Evolutionary conservation across 2,797 vertebrate species (phyloP), one percentile per base, ranked within the genome.

Genomic region (Pseudomugil gertrudae): DNA sequence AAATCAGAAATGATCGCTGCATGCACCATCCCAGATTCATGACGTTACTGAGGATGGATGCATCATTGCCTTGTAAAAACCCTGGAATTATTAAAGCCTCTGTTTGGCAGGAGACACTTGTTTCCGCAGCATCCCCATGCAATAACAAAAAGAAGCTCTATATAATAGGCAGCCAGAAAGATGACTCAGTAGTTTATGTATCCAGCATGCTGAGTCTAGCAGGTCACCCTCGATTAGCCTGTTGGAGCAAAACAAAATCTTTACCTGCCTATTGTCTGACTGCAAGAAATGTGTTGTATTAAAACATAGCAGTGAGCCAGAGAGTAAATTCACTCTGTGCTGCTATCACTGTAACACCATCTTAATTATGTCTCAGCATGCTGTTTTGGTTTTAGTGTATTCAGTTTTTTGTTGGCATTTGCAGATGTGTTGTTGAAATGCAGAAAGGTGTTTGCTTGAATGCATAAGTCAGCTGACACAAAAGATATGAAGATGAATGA

Each of bases 361-460:
- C 74, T 84, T 74, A 84, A 80, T 83, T 79, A 83, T 62, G 67
- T 77, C 66, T 59, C 57, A 74, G 56, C 57, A 63, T 56, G 56
- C 61, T 67, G 59, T 69, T 73, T 63, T 38, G 21, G 48, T 51
- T 47, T 26, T 29, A 40, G 47, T 64, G 33, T 55, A 23, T 32
- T 51, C 21, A 0, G 17, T 66, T 61, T 40, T 45, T 52, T 19
- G 13, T 38, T 0, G 8, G 17, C n/a, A 24, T 72, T 47, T 45
- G 50, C 47, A 57, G 65, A 33, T 69, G 23, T 62, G 62, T 56
- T 65, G 29, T 33, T 57, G 29, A 69, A 65, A 69, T 38, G 35
- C 43, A 54, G 23, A 24, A 33, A 38, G 1, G 14, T 24, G 8
- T 75, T 65, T 51, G 60, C 57, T 17, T 53, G 35, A 21, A 71